Base-by-base conservation (phyloP, 2,888 invertebrate species). In the Catonia carolina region DNA sequence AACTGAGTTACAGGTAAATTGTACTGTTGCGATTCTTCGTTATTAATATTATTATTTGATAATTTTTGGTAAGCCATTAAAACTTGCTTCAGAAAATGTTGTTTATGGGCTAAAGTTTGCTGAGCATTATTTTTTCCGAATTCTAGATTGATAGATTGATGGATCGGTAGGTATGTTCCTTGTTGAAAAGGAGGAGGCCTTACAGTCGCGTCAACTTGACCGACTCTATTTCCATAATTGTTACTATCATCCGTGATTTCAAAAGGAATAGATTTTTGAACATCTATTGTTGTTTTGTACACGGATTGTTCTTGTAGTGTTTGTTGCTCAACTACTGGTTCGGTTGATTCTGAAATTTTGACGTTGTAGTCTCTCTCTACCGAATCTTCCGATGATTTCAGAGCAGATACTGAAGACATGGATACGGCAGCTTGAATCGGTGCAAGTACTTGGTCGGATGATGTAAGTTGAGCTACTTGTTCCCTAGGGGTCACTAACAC, bases 261-360 rank as follows among this genome's bases (percentile, higher is more conserved):
- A 49, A 59, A 63, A 2, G 63, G 64, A 22, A 64, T 64, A 6
- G 63, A 64, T 42, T 64, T 64, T 42, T 64, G 64, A 18, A 64
- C 61, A 50, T 64, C 63, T 4, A 62, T 63, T 14, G 58, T 70
- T 0, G 81, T 80, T 64, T 74, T 78, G 36, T 62, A 62, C 5
- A 61, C 61, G 1, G 63, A 60, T 31, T 61, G 56, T 47, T 63
- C 62, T 2, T 58, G 33, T 4, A 64, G 18, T 35, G 54, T 55
- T 51, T 63, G 62, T 41, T 62, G 59, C 48, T 64, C 64, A 17
- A 64, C 53, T 6, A 53, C 47, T 1, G 61, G 56, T 35, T 41
- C 51, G n/a, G 18, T 50, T 35, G 55, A 48, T n/a, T 35, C 37
- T 15, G 17, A 10, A 7, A 27, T 37, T 27, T 51, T 61, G 8